Evolutionary conservation across 2,797 vertebrate genomes (phyloP).

Genomic region (Labroides dimidiatus): DNA sequence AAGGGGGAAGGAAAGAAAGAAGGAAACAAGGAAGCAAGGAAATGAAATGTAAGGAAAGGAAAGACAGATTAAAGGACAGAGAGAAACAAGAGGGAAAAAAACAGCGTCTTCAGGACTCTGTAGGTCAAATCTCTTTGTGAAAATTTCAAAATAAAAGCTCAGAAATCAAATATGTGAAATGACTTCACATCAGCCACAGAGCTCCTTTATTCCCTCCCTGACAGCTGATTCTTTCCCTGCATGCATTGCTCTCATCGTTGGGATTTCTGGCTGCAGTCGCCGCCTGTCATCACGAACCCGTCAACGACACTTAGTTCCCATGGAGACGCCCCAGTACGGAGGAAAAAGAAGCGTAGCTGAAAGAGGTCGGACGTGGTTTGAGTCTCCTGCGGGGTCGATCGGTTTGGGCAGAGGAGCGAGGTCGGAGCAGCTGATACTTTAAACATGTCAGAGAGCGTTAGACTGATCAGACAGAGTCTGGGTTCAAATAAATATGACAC

Average conservation of each 20-base stretch:
- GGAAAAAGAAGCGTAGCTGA: constrained; percentile 28
- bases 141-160: no score
- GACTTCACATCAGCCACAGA: constrained; percentile 4
- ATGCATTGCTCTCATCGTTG: constrained; percentile 52
- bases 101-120: no score
- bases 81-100: no score
- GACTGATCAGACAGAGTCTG: neutral
- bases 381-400: constrained; percentile 45
- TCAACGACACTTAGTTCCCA: constrained; percentile 70
- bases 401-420: constrained; percentile 58
- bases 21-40: no score
- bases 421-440: constrained; percentile 30
- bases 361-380: constrained; percentile 57
- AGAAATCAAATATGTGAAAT: no score
- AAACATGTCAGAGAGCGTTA: constrained; percentile 43
- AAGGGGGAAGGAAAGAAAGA: no score
- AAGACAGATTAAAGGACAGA: no score
- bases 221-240: constrained; percentile 53
- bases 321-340: constrained; percentile 65
- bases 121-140: no score
- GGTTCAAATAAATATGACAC: no score
- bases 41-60: neutral
- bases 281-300: constrained; percentile 70
- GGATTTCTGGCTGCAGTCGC: constrained; percentile 58
- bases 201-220: constrained; percentile 23